phyloP scores from a whole-genome alignment of 2,113 vertebrate species.

The Dipodomys stephensi region DNA sequence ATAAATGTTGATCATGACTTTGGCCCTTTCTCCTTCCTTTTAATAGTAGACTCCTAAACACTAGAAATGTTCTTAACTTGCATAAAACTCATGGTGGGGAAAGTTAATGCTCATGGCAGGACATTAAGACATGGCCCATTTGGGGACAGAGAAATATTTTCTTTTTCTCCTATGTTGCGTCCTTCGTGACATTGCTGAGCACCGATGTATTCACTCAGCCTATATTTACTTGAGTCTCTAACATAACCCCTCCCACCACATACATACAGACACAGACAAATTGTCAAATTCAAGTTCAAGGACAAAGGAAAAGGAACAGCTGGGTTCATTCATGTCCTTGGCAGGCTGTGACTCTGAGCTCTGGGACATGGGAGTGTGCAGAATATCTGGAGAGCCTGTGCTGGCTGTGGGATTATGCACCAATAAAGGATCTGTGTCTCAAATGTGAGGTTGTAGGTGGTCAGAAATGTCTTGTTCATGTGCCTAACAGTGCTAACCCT shows the following conservation, averaged over 20 bases:
- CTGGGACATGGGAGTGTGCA: background rate
- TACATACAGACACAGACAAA: background rate
- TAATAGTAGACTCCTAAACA: background rate
- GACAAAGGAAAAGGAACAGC: background rate
- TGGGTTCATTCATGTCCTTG: background rate
- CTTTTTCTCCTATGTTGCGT: background rate
- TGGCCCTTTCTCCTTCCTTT: background rate
- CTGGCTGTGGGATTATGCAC: fast-evolving
- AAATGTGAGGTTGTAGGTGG: background rate
- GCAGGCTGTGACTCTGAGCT: background rate
- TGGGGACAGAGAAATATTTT: background rate
- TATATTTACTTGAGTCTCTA: too few relatives aligned
- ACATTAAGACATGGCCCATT: background rate
- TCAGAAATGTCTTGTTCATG: background rate
- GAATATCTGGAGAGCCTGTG: too few relatives aligned
- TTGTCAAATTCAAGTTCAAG: background rate
- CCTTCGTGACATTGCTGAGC: background rate
- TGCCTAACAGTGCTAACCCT: fast-evolving
- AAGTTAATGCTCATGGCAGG: background rate
- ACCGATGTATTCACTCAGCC: background rate
- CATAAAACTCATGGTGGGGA: background rate
- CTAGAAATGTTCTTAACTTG: background rate
- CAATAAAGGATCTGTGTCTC: background rate
- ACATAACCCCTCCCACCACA: background rate
- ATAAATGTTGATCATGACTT: too few relatives aligned